phyloP scores from a whole-genome alignment of 2,888 invertebrate species.

The Zelleria hepariella region DNA sequence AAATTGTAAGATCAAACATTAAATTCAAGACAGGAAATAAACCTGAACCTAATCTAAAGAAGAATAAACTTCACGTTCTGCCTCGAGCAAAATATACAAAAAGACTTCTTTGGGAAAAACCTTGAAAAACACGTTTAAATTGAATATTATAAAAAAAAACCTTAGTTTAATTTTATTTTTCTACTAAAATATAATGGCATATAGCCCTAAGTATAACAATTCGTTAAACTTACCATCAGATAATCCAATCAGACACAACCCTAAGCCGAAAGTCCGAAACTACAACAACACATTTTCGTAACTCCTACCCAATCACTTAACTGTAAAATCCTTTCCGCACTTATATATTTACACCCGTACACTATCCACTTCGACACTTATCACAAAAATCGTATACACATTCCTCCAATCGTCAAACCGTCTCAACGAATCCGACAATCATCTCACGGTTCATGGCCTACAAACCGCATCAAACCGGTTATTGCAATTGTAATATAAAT shows the following conservation, averaged over 20 bases:
- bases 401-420: not conserved
- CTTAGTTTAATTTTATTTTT: not conserved
- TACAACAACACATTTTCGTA: not conserved
- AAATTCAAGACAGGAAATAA: no score
- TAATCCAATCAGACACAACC: not conserved
- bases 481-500: not conserved
- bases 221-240: not conserved
- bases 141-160: not conserved
- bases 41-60: no score
- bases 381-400: constrained; percentile 28
- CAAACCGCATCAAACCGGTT: not conserved
- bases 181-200: not conserved
- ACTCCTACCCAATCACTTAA: not conserved
- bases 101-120: not conserved
- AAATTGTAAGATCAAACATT: no score
- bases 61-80: no score
- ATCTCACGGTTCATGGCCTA: not conserved
- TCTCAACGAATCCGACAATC: not conserved
- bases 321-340: constrained; percentile 3
- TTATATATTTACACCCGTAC: constrained; percentile 15
- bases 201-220: no score
- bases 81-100: no score
- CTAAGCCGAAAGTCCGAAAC: not conserved
- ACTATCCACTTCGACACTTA: constrained; percentile 26
- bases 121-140: not conserved